Evolutionary conservation across 2,888 invertebrate species (phyloP).

Genomic region (Therioaphis trifolii): DNA sequence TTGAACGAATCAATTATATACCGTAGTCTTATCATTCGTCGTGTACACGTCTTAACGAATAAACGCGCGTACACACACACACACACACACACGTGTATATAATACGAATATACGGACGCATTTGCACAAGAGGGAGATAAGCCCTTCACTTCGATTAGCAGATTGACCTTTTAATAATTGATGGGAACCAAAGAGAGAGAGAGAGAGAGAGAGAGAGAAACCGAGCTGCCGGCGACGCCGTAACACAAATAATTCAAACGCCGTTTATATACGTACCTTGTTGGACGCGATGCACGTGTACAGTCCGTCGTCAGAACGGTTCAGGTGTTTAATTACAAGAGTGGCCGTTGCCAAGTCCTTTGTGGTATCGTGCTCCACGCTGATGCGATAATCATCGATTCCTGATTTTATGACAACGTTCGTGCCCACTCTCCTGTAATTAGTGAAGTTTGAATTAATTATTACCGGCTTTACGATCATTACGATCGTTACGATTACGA

Average conservation of each 20-base stretch:
- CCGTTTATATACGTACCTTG: slow-evolving; percentile 70
- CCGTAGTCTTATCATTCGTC: no score
- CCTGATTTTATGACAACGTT: slow-evolving; percentile 51
- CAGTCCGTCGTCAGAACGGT: slow-evolving; percentile 84
- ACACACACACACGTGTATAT: not conserved
- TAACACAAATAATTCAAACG: no score
- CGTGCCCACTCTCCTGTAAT: slow-evolving; percentile 55
- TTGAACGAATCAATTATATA: no score
- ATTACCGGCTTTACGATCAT: slow-evolving; percentile 10
- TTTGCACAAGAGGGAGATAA: not conserved
- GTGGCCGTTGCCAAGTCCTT: slow-evolving; percentile 73
- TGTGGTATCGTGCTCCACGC: slow-evolving; percentile 39
- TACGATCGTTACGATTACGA: not conserved
- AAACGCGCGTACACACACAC: no score
- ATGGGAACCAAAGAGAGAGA: no score
- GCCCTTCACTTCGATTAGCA: not conserved
- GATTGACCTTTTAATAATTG: slow-evolving; percentile 20
- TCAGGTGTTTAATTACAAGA: slow-evolving; percentile 76
- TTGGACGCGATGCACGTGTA: slow-evolving; percentile 89
- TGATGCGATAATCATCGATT: slow-evolving; percentile 53
- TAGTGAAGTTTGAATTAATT: not conserved
- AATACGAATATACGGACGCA: not conserved
- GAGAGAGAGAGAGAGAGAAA: no score
- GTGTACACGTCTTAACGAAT: no score
- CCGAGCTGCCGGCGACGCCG: no score